Evolutionary conservation across 2,888 invertebrate genomes (phyloP), one percentile per base, ranked within the genome.

Genomic region (Formica aserva): DNA sequence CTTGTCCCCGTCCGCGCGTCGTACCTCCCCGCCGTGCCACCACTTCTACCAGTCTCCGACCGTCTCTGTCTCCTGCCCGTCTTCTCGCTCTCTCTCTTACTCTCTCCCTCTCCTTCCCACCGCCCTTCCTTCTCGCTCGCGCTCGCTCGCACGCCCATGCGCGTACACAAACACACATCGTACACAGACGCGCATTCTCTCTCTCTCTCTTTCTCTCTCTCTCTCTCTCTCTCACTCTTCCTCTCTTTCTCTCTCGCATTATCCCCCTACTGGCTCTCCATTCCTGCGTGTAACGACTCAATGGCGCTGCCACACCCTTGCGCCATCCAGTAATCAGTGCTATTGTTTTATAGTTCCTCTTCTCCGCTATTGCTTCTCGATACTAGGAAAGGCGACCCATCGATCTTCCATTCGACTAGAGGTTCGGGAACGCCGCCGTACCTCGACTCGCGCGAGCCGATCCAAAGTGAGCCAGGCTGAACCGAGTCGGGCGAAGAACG

Each of bases 261-360:
- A 90, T 89, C 83, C 90, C 87, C 88, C 91, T 90, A 90, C 90
- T 89, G 88, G 88, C 89, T 92, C 78, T 80, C 92, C 92, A 93
- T 94, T 93, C 90, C 93, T 93, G 93, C 93, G 92, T 93, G 92
- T 93, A 94, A 94, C 94, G 94, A 94, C 93, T 94, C 93, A 94
- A 94, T 94, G 94, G 94, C 92, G 93, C 92, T 93, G 94, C 94
- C 94, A 94, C 94, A 94, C 94, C 94, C 94, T 94, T 94, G 94
- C 92, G 92, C 93, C 94, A 93, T 93, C 93, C 92, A 93, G 93
- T 94, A 94, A 94, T 94, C 94, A 94, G 92, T 93, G 92, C 93
- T 94, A 94, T 94, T 94, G 94, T 94, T 94, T 94, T 93, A 92
- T 92, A 92, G 92, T 92, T 93, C 89, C 90, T 86, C 85, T 91